These are phyloP conservation scores for Avahi laniger DNA, from an alignment of 2,797 vertebrate genomes.

Conservation along the genomic window DNA sequence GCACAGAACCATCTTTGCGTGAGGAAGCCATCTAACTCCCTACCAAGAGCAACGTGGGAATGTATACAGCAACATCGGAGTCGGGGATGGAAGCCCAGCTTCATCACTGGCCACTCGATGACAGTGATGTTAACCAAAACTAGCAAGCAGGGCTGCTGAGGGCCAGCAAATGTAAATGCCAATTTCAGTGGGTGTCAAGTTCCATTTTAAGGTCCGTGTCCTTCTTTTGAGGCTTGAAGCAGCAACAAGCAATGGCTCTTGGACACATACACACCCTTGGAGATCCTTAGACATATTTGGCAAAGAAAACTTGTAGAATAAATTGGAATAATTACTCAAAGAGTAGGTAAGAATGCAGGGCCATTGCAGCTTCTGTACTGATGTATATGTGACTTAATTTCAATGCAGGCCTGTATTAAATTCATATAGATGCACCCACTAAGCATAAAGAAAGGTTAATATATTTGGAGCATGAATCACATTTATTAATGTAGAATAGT, in stretches of 20 bases:
- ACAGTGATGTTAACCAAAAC: neutral
- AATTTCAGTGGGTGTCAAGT: neutral
- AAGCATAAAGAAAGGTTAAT: neutral
- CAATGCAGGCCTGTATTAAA: neutral
- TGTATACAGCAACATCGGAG: fast-evolving
- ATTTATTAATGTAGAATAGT: neutral
- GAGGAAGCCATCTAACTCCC: neutral
- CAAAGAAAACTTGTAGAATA: neutral
- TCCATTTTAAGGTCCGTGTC: neutral
- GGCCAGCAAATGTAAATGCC: neutral
- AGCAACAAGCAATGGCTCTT: neutral
- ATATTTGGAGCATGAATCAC: neutral
- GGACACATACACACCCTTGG: neutral
- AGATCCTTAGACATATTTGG: neutral
- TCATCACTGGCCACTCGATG: neutral
- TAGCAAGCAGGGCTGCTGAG: neutral
- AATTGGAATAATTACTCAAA: neutral
- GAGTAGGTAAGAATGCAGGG: neutral
- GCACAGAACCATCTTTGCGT: neutral
- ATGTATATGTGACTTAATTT: neutral
- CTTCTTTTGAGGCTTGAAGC: neutral
- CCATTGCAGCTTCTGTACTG: neutral
- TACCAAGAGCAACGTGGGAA: neutral
- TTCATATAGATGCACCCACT: neutral
- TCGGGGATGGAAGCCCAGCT: neutral